Percentiles rank a stretch among this genome's conserved stretches.
Conservation (phyloP, 1,140 invertebrate genomes). For the Luehdorfia chinensis region DNA sequence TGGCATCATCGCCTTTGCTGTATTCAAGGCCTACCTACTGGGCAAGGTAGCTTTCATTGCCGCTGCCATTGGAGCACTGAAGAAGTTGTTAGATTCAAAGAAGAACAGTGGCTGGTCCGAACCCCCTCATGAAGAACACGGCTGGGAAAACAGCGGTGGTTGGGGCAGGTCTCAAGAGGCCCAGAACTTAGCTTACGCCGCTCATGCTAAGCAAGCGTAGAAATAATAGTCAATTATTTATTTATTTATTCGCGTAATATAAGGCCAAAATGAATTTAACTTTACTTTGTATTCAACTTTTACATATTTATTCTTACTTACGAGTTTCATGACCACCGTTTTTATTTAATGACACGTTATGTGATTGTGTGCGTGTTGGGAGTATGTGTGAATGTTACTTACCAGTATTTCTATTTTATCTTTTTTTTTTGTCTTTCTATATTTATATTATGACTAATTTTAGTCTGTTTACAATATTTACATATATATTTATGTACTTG, state of each 20-base stretch:
- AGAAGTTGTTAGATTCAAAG: constrained; percentile 86
- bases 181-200: constrained; percentile 81
- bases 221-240: constrained; percentile 20
- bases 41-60: constrained; percentile 89
- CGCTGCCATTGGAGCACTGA: constrained; percentile 84
- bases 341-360: constrained; percentile 23
- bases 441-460: constrained; percentile 36
- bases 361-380: constrained; percentile 22
- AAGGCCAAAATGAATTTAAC: constrained; percentile 3
- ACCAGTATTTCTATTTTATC: constrained; percentile 31
- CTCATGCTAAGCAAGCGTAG: constrained; percentile 70
- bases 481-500: constrained; percentile 19
- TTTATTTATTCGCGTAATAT: constrained; percentile 29
- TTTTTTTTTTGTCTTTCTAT: constrained; percentile 23
- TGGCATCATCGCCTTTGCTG: constrained; percentile 86
- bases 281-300: constrained; percentile 3
- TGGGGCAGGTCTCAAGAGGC: constrained; percentile 79
- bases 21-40: constrained; percentile 89
- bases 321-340: constrained; percentile 37
- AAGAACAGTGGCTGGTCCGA: constrained; percentile 84
- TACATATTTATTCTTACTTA: constrained; percentile 14
- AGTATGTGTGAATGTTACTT: constrained; percentile 16
- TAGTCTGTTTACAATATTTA: constrained; percentile 23
- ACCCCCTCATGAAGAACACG: constrained; percentile 80
- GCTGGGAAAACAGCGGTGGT: constrained; percentile 70